Conservation (phyloP, 2,888 invertebrate genomes). For the Peribatodes rhomboidaria region DNA sequence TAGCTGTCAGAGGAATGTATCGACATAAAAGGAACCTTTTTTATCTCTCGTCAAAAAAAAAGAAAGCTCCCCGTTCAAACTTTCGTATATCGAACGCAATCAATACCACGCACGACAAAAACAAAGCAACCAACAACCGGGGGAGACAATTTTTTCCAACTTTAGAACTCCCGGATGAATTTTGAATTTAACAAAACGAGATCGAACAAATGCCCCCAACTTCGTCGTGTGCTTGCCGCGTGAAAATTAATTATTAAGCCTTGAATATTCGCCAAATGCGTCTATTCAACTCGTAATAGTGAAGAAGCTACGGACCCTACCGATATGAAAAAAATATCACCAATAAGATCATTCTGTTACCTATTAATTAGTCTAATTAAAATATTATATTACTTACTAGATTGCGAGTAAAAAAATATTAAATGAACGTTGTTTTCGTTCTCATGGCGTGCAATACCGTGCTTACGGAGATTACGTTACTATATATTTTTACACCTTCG, state of each 20-base stretch:
- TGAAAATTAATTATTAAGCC: constrained; percentile 84
- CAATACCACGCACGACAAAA: constrained; percentile 48
- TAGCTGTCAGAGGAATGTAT: background rate
- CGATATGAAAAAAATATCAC: too few species aligned
- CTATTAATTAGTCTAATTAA: too few species aligned
- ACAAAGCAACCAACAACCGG: constrained; percentile 53
- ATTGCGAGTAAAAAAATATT: too few species aligned
- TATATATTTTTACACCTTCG: too few species aligned
- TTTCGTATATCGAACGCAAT: constrained; percentile 46
- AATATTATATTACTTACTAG: too few species aligned
- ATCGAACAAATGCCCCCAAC: constrained; percentile 73
- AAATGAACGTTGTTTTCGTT: too few species aligned
- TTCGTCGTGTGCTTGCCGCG: constrained; percentile 70
- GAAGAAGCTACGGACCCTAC: too few species aligned
- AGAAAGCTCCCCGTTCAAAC: constrained; percentile 5
- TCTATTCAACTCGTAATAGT: too few species aligned
- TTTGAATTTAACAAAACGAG: constrained; percentile 79
- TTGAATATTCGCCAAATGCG: too few species aligned
- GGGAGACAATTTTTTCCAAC: constrained; percentile 72
- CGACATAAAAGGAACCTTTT: background rate
- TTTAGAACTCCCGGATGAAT: constrained; percentile 74
- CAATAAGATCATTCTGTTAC: too few species aligned
- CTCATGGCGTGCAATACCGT: too few species aligned
- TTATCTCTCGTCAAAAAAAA: constrained; percentile 7
- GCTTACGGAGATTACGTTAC: too few species aligned